phyloP scores from a whole-genome alignment of 37 sponge, comb jelly and placozoan species.

The Petrosia ficiformis region DNA sequence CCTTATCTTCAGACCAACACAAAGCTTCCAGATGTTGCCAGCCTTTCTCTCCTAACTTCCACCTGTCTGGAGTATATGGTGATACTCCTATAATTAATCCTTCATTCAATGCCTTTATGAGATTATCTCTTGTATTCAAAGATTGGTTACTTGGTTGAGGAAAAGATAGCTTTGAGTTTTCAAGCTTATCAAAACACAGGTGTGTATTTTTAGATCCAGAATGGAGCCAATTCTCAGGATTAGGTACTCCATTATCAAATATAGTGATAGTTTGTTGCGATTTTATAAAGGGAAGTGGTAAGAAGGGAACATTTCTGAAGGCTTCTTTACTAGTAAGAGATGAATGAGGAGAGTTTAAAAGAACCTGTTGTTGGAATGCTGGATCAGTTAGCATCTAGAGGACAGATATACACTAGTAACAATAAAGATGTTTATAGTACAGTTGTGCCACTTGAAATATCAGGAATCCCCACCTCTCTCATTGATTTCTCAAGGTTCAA shows the following conservation, averaged over 20 bases:
- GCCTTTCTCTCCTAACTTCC: not conserved
- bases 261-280: conserved; percentile 21
- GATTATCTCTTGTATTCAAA: too few relatives aligned
- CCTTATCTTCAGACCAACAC: conserved; percentile 5
- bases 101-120: not conserved
- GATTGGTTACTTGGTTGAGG: not conserved
- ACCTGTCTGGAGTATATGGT: conserved; percentile 19
- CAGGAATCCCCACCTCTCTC: too few relatives aligned
- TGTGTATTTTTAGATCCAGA: not conserved
- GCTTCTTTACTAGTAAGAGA: not conserved
- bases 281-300: conserved; percentile 50
- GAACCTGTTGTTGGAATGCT: conserved; percentile 9
- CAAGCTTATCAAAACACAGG: not conserved
- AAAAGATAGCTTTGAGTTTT: not conserved
- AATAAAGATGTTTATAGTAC: conserved; percentile 5
- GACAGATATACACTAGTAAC: conserved; percentile 17
- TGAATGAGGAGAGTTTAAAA: conserved; percentile 11
- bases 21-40: conserved; percentile 35
- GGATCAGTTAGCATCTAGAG: not conserved
- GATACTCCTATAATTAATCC: conserved; percentile 23
- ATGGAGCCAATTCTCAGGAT: not conserved
- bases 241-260: conserved; percentile 23
- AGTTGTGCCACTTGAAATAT: too few relatives aligned
- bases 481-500: too few relatives aligned
- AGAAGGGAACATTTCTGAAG: conserved; percentile 12